phyloP scores from a whole-genome alignment of 2,113 vertebrate genomes.

The Mustelus asterias region DNA sequence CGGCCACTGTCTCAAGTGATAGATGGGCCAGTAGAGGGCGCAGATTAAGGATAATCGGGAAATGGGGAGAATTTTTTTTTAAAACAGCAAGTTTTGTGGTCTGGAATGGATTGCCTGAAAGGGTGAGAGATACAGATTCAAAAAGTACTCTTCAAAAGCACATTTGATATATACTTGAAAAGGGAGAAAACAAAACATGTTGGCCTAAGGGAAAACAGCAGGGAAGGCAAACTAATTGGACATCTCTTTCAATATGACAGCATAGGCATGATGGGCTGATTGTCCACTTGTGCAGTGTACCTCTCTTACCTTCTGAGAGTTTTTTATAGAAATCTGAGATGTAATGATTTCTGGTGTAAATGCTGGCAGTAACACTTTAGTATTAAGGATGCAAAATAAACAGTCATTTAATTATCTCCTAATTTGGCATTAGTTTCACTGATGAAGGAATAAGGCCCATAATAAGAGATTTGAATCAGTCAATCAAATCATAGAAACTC shows the following conservation, averaged over 20 bases:
- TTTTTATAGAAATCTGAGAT: background rate
- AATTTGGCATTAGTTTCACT: background rate
- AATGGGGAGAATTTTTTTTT: background rate
- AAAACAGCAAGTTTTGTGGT: background rate
- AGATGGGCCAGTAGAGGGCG: background rate
- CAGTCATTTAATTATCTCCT: background rate
- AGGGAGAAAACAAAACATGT: background rate
- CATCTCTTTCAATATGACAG: background rate
- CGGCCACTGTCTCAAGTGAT: background rate
- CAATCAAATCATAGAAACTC: too few species aligned
- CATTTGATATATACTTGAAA: background rate
- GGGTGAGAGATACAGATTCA: background rate
- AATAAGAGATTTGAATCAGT: background rate
- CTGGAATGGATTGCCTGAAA: background rate
- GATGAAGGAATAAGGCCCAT: background rate
- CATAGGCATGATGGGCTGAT: background rate
- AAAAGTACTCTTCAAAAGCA: background rate
- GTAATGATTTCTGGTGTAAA: background rate
- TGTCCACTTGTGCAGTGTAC: background rate
- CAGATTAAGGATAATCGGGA: background rate
- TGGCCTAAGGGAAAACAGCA: background rate
- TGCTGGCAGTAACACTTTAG: background rate
- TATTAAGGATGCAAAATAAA: background rate
- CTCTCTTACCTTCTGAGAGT: background rate
- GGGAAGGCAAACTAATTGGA: background rate